phyloP scores from a whole-genome alignment of 2,797 vertebrate species.

The Gallirallus australis region DNA sequence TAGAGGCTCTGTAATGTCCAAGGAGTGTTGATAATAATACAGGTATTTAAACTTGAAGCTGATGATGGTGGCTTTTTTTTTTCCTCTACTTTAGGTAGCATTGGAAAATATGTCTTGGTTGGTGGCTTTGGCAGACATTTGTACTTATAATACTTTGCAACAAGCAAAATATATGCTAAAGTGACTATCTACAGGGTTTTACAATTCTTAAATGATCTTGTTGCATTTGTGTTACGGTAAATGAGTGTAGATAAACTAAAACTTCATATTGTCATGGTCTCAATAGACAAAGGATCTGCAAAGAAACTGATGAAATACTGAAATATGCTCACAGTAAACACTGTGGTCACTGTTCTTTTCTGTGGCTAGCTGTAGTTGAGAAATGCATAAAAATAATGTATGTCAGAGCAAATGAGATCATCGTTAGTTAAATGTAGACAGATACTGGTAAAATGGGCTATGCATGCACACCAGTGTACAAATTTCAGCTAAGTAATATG shows the following conservation, averaged over 20 bases:
- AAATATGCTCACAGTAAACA: conserved; percentile 4
- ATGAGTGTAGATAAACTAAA: neutral
- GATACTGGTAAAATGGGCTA: neutral
- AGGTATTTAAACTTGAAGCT: neutral
- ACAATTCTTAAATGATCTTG: neutral
- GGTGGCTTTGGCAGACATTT: neutral
- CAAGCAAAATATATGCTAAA: neutral
- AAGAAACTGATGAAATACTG: conserved; percentile 30
- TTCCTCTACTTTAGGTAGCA: neutral
- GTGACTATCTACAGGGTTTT: neutral
- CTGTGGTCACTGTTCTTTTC: conserved; percentile 9
- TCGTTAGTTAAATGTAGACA: neutral
- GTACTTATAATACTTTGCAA: neutral
- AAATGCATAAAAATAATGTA: conserved; percentile 5
- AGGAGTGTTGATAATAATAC: neutral
- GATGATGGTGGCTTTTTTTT: neutral
- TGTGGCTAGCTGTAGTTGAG: neutral
- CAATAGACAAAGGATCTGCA: conserved; percentile 25
- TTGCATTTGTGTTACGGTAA: neutral
- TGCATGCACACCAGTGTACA: neutral
- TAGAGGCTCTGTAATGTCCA: conserved; percentile 23
- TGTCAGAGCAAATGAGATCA: conserved; percentile 12
- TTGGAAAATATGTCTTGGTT: neutral
- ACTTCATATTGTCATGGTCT: neutral
- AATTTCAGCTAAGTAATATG: conserved; percentile 21